Base-by-base conservation (phyloP, 2,113 vertebrate genomes). In the Clarias macrocephalus region DNA sequence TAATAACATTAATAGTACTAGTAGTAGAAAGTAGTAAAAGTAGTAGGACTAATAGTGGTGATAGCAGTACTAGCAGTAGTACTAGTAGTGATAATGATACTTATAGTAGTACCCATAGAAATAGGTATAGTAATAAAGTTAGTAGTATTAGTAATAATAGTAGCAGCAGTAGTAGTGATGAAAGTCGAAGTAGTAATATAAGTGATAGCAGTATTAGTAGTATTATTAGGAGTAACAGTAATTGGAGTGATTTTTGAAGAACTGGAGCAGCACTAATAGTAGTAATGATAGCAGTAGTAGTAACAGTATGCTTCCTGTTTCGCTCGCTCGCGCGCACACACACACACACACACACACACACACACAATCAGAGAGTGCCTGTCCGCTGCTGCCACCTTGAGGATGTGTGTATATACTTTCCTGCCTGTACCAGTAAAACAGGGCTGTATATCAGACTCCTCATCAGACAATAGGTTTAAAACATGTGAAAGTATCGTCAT, bases 371-470 rank as follows among this genome's bases (percentile, higher is more conserved):
- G 37, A 28, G 13, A 68, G 23, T 25, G 48, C 70, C 77, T 82
- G 76, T 85, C 57, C 59, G 52, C 68, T 89, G 66, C 88, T 89
- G 88, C 88, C 88, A 85, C 86, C 88, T 86, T 82, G 57, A 85
- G 88, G 88, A 87, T 52, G 52, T 84, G 57, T 57, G 75, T 76
- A 8, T 13, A 11, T 3, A 0, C 3, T 37, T 25, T 25, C 37
- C 48, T 54, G 42, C 48, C 42, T 12, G 10, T n/a, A 54, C 10
- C 11, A 2, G 19, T 42, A 48, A 73, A 73, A 73, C 21, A 37
- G 18, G 18, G 30, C 68, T 37, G 66, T 68, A 15, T 68, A 30
- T 68, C 5, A 5, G 15, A 30, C 15, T 4, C 68, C 10, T 8
- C 6, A 9, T 37, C 68, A 37, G 30, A 73, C 19, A 5, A 18